Evolutionary conservation across 2,113 vertebrate species (phyloP).

Genomic region (Labeo rohita): DNA sequence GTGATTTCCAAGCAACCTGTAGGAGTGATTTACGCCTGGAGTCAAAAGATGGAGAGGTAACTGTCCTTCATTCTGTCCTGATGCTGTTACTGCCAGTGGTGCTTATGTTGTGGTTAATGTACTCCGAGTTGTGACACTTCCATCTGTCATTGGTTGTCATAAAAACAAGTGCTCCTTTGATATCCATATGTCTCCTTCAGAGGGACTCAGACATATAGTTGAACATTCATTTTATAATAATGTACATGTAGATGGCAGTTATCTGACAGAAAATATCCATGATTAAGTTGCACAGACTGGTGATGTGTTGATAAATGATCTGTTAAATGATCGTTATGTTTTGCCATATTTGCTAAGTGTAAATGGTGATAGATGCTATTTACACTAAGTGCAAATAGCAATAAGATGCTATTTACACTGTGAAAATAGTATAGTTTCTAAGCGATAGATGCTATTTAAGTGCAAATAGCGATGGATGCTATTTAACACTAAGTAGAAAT

Average conservation of each 20-base stretch:
- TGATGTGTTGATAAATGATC: slow-evolving; percentile 19
- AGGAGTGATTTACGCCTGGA: slow-evolving; percentile 94
- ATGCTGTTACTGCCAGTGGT: not conserved
- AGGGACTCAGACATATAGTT: slow-evolving; percentile 20
- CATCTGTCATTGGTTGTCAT: slow-evolving; percentile 43
- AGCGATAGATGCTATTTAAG: too few species aligned
- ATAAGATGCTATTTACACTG: too few species aligned
- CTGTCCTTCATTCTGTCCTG: not conserved
- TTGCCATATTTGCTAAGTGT: too few species aligned
- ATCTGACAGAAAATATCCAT: slow-evolving; percentile 28
- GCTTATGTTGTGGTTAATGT: slow-evolving; percentile 24
- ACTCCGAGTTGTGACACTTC: slow-evolving; percentile 28
- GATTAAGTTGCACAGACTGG: slow-evolving; percentile 34
- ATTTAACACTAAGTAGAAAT: too few species aligned
- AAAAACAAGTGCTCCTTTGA: slow-evolving; percentile 10
- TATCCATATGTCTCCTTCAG: slow-evolving; percentile 31
- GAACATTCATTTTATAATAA: slow-evolving; percentile 22
- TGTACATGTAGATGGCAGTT: slow-evolving; percentile 39
- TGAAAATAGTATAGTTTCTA: too few species aligned
- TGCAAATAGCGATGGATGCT: too few species aligned
- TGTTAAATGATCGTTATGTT: slow-evolving; percentile 33
- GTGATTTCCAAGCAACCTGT: slow-evolving; percentile 93
- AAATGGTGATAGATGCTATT: too few species aligned
- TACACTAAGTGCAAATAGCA: too few species aligned
- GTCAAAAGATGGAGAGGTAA: slow-evolving; percentile 97